A percentile compares a stretch with the other conserved stretches of the same genome.
phyloP scores from a whole-genome alignment of 1,140 invertebrate genomes.

The Hermetia illucens region DNA sequence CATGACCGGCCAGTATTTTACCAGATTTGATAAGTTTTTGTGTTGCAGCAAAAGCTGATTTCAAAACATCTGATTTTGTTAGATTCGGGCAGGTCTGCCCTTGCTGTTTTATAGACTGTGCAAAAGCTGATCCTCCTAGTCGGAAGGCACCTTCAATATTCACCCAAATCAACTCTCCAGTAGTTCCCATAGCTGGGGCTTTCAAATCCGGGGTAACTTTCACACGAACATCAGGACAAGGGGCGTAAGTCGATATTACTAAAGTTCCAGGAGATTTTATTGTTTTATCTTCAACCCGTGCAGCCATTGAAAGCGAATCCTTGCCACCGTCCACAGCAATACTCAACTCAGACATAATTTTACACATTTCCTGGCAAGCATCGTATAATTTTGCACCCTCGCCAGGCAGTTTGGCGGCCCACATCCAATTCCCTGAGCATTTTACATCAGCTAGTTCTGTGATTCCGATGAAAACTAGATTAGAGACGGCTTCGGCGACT shows the following conservation, averaged over 20 bases:
- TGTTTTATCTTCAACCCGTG: constrained; percentile 53
- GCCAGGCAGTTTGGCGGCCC: constrained; percentile 85
- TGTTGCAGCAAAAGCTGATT: constrained; percentile 63
- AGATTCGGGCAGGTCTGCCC: constrained; percentile 72
- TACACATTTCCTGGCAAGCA: constrained; percentile 80
- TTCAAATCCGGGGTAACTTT: constrained; percentile 84
- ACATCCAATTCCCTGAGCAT: constrained; percentile 99
- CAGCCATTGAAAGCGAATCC: constrained; percentile 96
- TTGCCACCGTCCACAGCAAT: constrained; percentile 96
- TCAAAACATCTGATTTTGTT: constrained; percentile 48
- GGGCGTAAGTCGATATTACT: constrained; percentile 89
- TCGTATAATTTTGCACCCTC: constrained; percentile 78
- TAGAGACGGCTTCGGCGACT: constrained; percentile 87
- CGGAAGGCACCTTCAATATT: constrained; percentile 50
- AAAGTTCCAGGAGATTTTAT: constrained; percentile 87
- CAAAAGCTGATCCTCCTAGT: constrained; percentile 81
- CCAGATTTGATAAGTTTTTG: constrained; percentile 66
- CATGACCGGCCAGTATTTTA: constrained; percentile 78
- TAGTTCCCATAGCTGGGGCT: constrained; percentile 37
- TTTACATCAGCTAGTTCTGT: constrained; percentile 78
- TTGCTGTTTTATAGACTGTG: constrained; percentile 79
- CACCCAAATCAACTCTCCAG: constrained; percentile 49
- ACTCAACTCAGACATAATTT: constrained; percentile 69
- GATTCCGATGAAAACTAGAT: constrained; percentile 87
- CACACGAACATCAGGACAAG: constrained; percentile 73